Evolutionary conservation across 2,888 invertebrate species (phyloP).

Genomic region (Melanostoma mellinum): DNA sequence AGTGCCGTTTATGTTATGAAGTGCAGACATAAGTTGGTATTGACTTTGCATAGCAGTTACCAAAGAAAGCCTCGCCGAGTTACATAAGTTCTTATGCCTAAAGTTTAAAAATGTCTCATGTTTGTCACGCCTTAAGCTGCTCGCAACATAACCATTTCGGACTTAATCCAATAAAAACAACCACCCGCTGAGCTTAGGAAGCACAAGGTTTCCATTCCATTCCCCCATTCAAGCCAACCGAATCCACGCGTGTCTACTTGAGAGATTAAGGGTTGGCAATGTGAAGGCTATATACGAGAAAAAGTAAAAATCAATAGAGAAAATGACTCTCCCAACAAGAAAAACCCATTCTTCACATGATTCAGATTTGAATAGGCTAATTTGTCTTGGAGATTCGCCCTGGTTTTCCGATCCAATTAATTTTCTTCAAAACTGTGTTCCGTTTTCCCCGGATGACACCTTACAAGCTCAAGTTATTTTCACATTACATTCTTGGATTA

Average conservation of each 20-base stretch:
- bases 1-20: no score
- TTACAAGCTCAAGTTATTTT: constrained; percentile 44
- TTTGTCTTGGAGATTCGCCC: constrained; percentile 9
- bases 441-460: constrained; percentile 4
- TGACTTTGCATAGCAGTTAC: no score
- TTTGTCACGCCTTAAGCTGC: background rate
- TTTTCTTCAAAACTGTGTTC: constrained; percentile 26
- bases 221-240: background rate
- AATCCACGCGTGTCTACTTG: background rate
- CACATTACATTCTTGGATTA: constrained; percentile 48
- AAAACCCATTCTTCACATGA: background rate
- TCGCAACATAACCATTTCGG: constrained; percentile 39
- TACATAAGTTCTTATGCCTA: no score
- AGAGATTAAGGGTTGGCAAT: background rate
- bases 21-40: no score
- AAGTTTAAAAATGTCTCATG: no score
- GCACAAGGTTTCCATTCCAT: constrained; percentile 47
- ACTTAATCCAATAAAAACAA: constrained; percentile 48
- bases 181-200: constrained; percentile 56
- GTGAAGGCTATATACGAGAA: background rate
- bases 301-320: constrained; percentile 17
- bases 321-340: background rate
- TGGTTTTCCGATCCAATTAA: constrained; percentile 5
- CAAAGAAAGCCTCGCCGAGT: no score
- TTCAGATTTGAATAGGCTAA: background rate